Evolutionary conservation across 2,888 invertebrate genomes (phyloP).

Genomic region (Conchocele bisecta): DNA sequence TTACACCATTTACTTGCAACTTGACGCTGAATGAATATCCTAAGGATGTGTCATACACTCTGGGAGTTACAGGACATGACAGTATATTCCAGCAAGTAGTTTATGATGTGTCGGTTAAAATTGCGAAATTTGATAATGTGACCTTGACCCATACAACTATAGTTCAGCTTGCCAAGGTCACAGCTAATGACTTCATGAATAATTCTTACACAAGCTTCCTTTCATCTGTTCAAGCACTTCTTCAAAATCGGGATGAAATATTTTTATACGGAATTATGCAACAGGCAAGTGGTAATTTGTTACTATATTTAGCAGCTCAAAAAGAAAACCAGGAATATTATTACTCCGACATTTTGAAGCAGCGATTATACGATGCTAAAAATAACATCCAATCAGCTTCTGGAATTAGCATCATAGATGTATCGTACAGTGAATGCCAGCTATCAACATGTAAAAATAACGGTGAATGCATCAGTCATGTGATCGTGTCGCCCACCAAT

Average conservation of each 20-base stretch:
- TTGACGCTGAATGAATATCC: conserved; percentile 86
- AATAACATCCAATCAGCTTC: conserved; percentile 57
- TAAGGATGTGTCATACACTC: conserved; percentile 81
- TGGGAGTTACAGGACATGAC: conserved; percentile 94
- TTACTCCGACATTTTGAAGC: conserved; percentile 79
- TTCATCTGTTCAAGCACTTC: conserved; percentile 88
- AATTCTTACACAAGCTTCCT: conserved; percentile 90
- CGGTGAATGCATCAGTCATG: conserved; percentile 79
- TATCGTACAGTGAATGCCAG: conserved; percentile 82
- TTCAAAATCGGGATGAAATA: conserved; percentile 82
- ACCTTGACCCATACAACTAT: conserved; percentile 93
- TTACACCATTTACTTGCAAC: conserved; percentile 91
- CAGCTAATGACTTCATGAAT: conserved; percentile 89
- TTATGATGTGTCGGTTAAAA: conserved; percentile 92
- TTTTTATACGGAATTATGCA: conserved; percentile 39
- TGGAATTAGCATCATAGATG: conserved; percentile 56
- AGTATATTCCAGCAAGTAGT: conserved; percentile 93
- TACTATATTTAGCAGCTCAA: conserved; percentile 81
- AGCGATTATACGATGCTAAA: conserved; percentile 51
- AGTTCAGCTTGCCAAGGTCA: conserved; percentile 89
- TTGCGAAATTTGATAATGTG: conserved; percentile 90
- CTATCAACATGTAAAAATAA: conserved; percentile 86
- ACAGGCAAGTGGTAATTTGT: conserved; percentile 42
- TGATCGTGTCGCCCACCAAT: conserved; percentile 53
- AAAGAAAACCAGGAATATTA: conserved; percentile 84